Evolutionary conservation across 2,888 invertebrate species (phyloP).

Genomic region (Macrophya alboannulata): DNA sequence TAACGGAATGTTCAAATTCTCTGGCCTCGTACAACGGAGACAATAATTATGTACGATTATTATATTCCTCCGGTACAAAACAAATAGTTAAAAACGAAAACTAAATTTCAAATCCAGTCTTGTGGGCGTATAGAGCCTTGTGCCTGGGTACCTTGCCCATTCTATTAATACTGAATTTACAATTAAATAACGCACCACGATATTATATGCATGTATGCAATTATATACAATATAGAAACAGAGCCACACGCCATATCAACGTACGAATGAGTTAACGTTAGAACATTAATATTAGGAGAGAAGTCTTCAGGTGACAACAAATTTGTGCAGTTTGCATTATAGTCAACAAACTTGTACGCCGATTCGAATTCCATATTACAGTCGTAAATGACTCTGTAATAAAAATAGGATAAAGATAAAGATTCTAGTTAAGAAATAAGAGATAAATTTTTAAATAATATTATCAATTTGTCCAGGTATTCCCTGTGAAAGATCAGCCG

Average conservation of each 20-base stretch:
- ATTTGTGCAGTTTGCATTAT: background rate
- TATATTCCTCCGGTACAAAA: background rate
- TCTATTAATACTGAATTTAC: constrained; percentile 45
- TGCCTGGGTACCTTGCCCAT: constrained; percentile 14
- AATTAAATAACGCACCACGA: constrained; percentile 35
- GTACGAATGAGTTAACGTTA: background rate
- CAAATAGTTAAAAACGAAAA: background rate
- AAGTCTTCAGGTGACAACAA: constrained; percentile 9
- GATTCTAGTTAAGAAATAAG: constrained; percentile 1
- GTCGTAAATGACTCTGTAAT: background rate
- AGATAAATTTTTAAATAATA: constrained; percentile 32
- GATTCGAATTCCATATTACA: background rate
- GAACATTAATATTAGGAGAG: constrained; percentile 5
- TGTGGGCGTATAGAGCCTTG: constrained; percentile 1
- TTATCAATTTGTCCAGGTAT: constrained; percentile 26
- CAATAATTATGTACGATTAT: constrained; percentile 23
- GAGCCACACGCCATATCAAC: background rate
- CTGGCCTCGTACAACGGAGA: constrained; percentile 15
- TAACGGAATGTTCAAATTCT: constrained; percentile 69
- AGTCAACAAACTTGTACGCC: constrained; percentile 3
- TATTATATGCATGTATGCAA: constrained; percentile 20
- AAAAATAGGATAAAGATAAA: constrained; percentile 33
- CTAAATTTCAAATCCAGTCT: constrained; percentile 49
- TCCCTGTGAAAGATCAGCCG: constrained; percentile 24
- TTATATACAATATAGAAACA: constrained; percentile 33